Percentiles rank a stretch among this genome's conserved stretches.
These are phyloP conservation scores for Melinopterus prodromus DNA, from an alignment of 2,888 invertebrate genomes.

Conservation along the genomic window DNA sequence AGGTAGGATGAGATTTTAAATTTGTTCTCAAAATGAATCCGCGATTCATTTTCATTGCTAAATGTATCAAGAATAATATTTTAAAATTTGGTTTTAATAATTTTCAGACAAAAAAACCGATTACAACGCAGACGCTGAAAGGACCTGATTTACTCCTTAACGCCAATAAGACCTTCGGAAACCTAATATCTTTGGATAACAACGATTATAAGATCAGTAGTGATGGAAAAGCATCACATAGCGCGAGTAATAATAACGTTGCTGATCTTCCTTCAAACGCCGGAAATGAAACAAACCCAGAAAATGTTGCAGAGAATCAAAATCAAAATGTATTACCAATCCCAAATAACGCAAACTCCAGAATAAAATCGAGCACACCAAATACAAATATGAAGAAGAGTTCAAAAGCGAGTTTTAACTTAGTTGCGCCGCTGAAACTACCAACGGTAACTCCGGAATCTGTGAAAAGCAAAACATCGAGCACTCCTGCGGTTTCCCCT, in stretches of 20 bases:
- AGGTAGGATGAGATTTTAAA: constrained; percentile 45
- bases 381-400: constrained; percentile 40
- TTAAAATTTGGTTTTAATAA: not conserved
- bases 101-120: constrained; percentile 21
- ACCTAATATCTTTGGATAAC: constrained; percentile 33
- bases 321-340: constrained; percentile 45
- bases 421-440: constrained; percentile 51
- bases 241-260: constrained; percentile 32
- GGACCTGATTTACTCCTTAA: constrained; percentile 6
- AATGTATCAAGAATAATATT: constrained; percentile 49
- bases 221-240: constrained; percentile 15
- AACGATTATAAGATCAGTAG: constrained; percentile 31
- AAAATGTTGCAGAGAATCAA: constrained; percentile 34
- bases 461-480: constrained; percentile 30
- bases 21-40: constrained; percentile 31
- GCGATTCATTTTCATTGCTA: too few relatives aligned
- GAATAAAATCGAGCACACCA: constrained; percentile 28
- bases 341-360: constrained; percentile 39
- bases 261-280: constrained; percentile 40
- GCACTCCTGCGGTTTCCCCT: constrained; percentile 36
- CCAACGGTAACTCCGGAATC: constrained; percentile 51
- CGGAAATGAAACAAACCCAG: constrained; percentile 30
- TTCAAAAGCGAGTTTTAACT: constrained; percentile 50
- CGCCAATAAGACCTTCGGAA: constrained; percentile 41
- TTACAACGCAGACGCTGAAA: not conserved